Evolutionary conservation across 1,140 invertebrate genomes (phyloP), one percentile per base, ranked within the genome.

Genomic region (Olivierus martensii): DNA sequence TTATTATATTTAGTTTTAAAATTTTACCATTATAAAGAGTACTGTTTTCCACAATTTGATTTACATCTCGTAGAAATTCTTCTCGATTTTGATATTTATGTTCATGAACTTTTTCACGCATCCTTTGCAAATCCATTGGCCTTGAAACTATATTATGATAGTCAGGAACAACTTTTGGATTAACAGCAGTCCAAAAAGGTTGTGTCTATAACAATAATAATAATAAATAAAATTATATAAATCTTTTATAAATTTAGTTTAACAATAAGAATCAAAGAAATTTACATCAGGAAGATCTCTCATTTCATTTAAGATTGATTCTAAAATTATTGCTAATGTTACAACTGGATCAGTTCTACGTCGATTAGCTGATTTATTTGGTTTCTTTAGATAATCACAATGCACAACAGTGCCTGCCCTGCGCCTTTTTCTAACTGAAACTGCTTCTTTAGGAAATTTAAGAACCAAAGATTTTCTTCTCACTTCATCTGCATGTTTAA

Each of bases 71-170:
- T 0, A 98, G 70, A 69, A 99, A 97, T 58, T 94, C 87, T 67
- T 94, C 90, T 18, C 94, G 72, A 57, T 82, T 90, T 57, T 89
- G 85, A 69, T 99, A 99, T 63, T 87, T 87, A 61, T 92, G 91
- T 62, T 89, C 80, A 10, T 91, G 72, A 3, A 97, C 71, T 67
- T 91, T 90, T 59, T 96, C 92, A 52, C 92, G 71, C 55, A 99
- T 96, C 0, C 87, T 92, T 70, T 97, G 93, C 37, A 99, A 69
- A 69, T 99, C 94, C 87, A 99, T 99, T 0, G 95, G 95, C 51
- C 84, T 77, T 38, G 81, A 79, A 9, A 99, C 77, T 34, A 96
- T 90, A 54, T 83, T 82, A 65, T 94, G 83, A 69, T 99, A 99
- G 73, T 97, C 92, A 0, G 87, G 84, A 7, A 96, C 87, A 60